Percentiles rank a stretch among this genome's conserved stretches.
Conservation (phyloP, 2,113 vertebrate species). For the western clawed frog (Xenopus tropicalis) region UCB_Xtro_10.0 CM004444.2:26206001-26206500, state of each 20-base stretch:
- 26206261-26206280: slow-evolving; percentile 3
- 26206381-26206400: too few species aligned
- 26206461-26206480: too few species aligned
- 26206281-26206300: slow-evolving; percentile 10
- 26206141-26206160: slow-evolving; percentile 32
- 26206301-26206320: neutral
- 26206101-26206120: slow-evolving; percentile 26
- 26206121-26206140: slow-evolving; percentile 42
- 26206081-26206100: slow-evolving; percentile 23
- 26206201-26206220: slow-evolving; percentile 31
- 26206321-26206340: neutral
- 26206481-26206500: too few species aligned
- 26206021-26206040: slow-evolving; percentile 2
- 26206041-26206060: neutral
- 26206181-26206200: slow-evolving; percentile 44
- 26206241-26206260: slow-evolving; percentile 30
- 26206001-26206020: slow-evolving; percentile 5
- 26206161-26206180: slow-evolving; percentile 41
- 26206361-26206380: too few species aligned
- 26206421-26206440: too few species aligned
- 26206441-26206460: too few species aligned
- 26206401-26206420: too few species aligned
- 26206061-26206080: neutral
- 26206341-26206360: neutral
- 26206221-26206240: slow-evolving; percentile 33